phyloP scores from a whole-genome alignment of 2,888 invertebrate species.

The Ophion ellenae region DNA sequence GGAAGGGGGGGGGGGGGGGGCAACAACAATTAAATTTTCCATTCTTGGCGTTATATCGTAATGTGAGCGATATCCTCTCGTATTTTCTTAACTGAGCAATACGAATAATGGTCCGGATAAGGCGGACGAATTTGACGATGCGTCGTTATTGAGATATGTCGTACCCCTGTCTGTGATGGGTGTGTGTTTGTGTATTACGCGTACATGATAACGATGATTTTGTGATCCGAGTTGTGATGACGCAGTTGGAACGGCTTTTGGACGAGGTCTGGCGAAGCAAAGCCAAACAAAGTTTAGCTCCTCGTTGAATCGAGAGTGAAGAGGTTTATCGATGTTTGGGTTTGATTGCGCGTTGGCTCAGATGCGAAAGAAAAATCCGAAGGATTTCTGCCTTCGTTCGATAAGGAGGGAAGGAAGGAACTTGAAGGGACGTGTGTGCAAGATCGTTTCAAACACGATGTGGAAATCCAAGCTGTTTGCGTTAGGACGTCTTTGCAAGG shows the following conservation, averaged over 20 bases:
- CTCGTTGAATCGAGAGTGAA: neutral
- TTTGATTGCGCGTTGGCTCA: neutral
- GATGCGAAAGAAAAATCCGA: neutral
- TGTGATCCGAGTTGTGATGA: neutral
- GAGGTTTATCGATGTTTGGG: neutral
- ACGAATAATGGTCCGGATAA: neutral
- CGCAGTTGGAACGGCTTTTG: neutral
- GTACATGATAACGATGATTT: neutral
- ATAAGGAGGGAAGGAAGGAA: neutral
- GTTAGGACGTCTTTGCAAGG: neutral
- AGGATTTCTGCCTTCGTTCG: neutral
- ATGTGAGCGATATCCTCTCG: neutral
- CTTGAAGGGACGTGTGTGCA: neutral
- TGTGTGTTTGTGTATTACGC: neutral
- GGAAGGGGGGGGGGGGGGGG: neutral
- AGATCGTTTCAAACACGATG: neutral
- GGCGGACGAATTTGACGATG: neutral
- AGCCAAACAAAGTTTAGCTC: neutral
- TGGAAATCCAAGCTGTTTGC: neutral
- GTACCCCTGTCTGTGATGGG: neutral
- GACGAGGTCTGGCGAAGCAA: neutral
- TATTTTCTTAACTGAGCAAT: neutral
- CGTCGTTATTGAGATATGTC: neutral
- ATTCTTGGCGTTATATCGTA: neutral
- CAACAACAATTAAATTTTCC: neutral